A percentile compares a stretch with the other conserved stretches of the same genome.
phyloP scores from a whole-genome alignment of 2,113 vertebrate genomes.

The Saccopteryx bilineata region DNA sequence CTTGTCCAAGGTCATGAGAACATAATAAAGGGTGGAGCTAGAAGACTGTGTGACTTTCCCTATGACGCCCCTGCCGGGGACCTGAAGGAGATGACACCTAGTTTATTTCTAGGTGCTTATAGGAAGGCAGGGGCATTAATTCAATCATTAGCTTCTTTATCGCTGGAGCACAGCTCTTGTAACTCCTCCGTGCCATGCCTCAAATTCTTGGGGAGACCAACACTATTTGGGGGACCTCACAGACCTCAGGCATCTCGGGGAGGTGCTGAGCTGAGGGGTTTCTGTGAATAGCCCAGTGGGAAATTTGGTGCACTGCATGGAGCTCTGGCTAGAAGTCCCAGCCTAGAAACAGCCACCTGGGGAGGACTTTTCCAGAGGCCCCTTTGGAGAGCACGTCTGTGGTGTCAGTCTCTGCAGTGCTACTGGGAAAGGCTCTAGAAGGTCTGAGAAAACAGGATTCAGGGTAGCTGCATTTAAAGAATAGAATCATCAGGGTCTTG shows the following conservation, averaged over 20 bases:
- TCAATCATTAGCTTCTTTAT: background rate
- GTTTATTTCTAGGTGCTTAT: background rate
- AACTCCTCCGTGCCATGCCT: background rate
- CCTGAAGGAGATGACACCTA: background rate
- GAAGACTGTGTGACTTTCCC: background rate
- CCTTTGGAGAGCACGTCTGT: background rate
- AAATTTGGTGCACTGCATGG: background rate
- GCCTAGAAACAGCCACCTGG: background rate
- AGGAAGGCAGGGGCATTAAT: background rate
- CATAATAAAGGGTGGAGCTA: too few relatives aligned
- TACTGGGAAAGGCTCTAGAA: background rate
- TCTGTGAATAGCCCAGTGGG: background rate
- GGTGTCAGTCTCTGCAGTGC: background rate
- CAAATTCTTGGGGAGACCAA: background rate
- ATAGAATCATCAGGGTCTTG: background rate
- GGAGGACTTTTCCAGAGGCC: background rate
- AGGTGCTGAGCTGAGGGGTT: background rate
- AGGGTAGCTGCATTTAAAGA: background rate
- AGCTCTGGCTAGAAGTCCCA: background rate
- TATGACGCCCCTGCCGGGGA: background rate
- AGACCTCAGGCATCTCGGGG: background rate
- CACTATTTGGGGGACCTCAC: background rate
- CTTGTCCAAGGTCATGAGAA: background rate
- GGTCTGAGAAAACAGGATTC: slow-evolving; percentile 13
- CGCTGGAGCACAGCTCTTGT: background rate